Evolutionary conservation across 2,888 invertebrate genomes (phyloP), one percentile per base, ranked within the genome.

Genomic region (Schizotus pectinicornis): DNA sequence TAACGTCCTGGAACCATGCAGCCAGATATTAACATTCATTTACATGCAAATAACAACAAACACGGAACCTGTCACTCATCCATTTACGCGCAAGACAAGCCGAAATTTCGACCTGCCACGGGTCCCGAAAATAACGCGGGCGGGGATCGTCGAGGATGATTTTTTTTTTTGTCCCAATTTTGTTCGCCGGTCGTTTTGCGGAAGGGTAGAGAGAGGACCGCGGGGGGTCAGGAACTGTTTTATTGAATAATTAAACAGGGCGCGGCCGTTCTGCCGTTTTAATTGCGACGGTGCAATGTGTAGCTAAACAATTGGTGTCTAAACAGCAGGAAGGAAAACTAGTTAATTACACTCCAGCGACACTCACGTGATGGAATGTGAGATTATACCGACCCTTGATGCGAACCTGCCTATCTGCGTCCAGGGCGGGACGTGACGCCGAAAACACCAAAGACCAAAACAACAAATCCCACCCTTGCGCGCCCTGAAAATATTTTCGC

Each of bases 181-280:
- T 32, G 56, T 43, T 42, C 32, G 9, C 9, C 6, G 3, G n/a
- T 9, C 8, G 8, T n/a, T 12, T 56, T 56, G 45, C 45, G 51
- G 51, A 56, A 56, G 56, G 56, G 56, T 51, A 31, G 50, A 56
- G 50, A 50, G 56, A 48, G 22, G 22, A 22, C 22, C 22, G n/a
- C 22, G 51, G 56, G n/a, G n/a, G n/a, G n/a, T n/a, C 49, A 14
- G 56, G 56, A 56, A 56, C 49, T 48, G 56, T 69, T 69, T 66
- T 66, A 70, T 70, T 70, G 69, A 72, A 72, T 72, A 72, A 72
- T 71, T 71, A 68, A 70, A 68, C 62, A 61, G 65, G 69, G 67
- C 60, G 60, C 56, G 62, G 64, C 63, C 60, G 50, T 65, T 66
- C 64, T 68, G 65, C 63, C 66, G 63, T 64, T 68, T 70, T 71